These are phyloP conservation scores for Macroglossus sobrinus DNA, from an alignment of 2,113 vertebrate genomes.

Conservation along the genomic window DNA sequence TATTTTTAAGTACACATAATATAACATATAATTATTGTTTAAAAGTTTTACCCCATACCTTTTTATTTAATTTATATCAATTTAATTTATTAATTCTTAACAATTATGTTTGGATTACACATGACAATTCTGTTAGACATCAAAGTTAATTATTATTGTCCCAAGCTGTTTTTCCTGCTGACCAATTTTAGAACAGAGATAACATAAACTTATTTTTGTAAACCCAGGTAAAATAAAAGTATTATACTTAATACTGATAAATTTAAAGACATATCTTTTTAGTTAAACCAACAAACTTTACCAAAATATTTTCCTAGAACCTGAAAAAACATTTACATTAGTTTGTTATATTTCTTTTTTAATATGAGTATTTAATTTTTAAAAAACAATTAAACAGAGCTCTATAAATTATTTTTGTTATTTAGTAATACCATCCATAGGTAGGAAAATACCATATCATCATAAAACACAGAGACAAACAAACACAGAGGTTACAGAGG, in stretches of 20 bases:
- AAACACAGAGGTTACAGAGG: background rate
- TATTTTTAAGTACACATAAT: background rate
- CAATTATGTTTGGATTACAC: background rate
- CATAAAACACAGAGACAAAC: background rate
- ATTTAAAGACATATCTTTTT: background rate
- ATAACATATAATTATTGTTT: background rate
- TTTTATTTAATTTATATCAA: background rate
- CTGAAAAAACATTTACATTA: background rate
- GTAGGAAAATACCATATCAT: background rate
- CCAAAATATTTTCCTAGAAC: background rate
- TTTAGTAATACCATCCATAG: background rate
- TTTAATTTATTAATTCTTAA: background rate
- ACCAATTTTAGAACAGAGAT: background rate
- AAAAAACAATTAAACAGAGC: background rate
- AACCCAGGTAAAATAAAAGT: background rate
- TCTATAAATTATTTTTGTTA: background rate
- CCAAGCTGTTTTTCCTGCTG: background rate
- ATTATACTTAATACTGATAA: background rate
- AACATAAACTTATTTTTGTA: background rate
- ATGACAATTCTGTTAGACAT: background rate
- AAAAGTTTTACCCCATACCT: background rate
- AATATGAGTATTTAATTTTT: background rate
- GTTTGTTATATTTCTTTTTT: background rate
- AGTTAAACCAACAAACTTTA: background rate
- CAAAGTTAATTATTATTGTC: background rate